phyloP scores from a whole-genome alignment of 2,888 invertebrate species.

The Homarus gammarus region DNA sequence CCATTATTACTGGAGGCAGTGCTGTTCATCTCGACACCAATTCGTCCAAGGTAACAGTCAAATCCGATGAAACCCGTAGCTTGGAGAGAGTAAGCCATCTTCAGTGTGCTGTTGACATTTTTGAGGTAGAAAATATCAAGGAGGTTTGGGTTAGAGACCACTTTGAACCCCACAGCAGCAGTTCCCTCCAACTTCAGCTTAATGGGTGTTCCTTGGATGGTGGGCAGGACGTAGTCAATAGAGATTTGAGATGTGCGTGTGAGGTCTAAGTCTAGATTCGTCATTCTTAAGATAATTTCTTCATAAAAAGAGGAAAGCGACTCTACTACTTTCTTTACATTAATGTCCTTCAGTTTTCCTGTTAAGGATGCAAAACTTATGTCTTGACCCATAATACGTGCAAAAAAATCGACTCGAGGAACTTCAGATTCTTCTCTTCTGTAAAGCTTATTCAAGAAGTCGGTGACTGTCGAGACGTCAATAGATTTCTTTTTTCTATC shows the following conservation, averaged over 20 bases:
- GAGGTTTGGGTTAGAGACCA: constrained; percentile 17
- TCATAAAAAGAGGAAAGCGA: constrained; percentile 2
- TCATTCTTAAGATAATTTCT: background rate
- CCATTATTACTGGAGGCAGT: constrained; percentile 30
- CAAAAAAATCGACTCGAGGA: constrained; percentile 30
- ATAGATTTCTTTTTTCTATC: background rate
- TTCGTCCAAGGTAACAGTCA: constrained; percentile 36
- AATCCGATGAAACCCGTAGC: constrained; percentile 51
- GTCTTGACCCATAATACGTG: constrained; percentile 59
- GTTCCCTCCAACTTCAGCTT: constrained; percentile 35
- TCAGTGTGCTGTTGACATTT: background rate
- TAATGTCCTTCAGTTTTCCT: constrained; percentile 9
- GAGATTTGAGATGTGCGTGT: constrained; percentile 45
- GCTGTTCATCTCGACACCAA: constrained; percentile 31
- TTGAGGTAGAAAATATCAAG: background rate
- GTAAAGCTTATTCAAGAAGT: constrained; percentile 49
- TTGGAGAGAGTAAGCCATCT: constrained; percentile 25
- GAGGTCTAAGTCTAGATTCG: constrained; percentile 2
- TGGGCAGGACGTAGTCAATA: constrained; percentile 56
- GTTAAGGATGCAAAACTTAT: constrained; percentile 35
- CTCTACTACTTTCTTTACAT: background rate
- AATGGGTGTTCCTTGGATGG: constrained; percentile 69
- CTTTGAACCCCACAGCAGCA: constrained; percentile 27
- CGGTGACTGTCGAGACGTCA: constrained; percentile 26
- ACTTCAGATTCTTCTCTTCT: background rate